phyloP scores from a whole-genome alignment of 2,888 invertebrate genomes.

The Baccha elongata region DNA sequence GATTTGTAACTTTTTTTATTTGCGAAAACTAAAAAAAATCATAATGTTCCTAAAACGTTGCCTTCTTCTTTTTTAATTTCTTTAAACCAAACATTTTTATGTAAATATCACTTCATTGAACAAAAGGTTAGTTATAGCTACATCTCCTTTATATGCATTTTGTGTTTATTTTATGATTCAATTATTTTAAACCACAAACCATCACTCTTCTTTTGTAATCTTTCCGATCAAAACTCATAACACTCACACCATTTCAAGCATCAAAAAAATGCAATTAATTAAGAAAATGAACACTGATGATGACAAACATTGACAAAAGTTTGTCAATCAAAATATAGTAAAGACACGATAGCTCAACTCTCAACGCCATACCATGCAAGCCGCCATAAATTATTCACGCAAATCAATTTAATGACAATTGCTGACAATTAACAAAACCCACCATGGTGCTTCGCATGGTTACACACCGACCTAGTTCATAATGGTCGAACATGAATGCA shows the following conservation, averaged over 20 bases:
- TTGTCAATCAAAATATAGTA: conserved; percentile 32
- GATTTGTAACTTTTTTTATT: too few relatives aligned
- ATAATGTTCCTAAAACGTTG: too few relatives aligned
- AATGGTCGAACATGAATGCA: background rate
- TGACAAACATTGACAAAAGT: conserved; percentile 25
- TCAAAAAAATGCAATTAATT: conserved; percentile 54
- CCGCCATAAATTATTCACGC: conserved; percentile 57
- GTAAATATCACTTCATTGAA: too few relatives aligned
- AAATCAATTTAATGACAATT: conserved; percentile 70
- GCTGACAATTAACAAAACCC: conserved; percentile 69
- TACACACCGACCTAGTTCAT: conserved; percentile 6
- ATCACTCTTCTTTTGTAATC: background rate
- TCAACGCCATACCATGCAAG: background rate
- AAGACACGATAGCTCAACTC: conserved; percentile 9
- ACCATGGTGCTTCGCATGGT: conserved; percentile 12
- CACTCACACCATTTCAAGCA: background rate
- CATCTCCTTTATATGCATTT: too few relatives aligned
- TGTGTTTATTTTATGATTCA: too few relatives aligned
- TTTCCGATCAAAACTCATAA: background rate
- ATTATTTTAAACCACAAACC: too few relatives aligned
- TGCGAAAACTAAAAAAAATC: too few relatives aligned
- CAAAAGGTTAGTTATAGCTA: too few relatives aligned
- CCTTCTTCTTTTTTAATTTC: too few relatives aligned
- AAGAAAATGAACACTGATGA: conserved; percentile 28
- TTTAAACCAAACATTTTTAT: too few relatives aligned